phyloP scores from a whole-genome alignment of 2,888 invertebrate genomes.

The Leistus spinibarbis region DNA sequence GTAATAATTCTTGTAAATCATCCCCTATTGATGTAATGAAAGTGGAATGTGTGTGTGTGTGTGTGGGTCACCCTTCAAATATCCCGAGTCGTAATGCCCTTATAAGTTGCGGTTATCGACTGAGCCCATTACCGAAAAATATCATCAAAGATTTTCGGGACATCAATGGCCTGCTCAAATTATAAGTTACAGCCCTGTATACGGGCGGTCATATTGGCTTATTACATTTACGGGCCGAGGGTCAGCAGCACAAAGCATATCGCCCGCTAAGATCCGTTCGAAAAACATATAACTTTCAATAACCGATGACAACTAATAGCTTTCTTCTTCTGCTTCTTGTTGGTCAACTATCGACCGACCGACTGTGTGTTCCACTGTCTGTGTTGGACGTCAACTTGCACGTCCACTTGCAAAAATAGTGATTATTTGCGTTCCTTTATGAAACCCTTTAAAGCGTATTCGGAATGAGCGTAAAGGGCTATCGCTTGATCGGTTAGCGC shows the following conservation, averaged over 20 bases:
- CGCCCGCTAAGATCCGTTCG: conserved; percentile 25
- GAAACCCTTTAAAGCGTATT: too few species aligned
- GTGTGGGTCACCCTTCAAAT: background rate
- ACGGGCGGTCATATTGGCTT: conserved; percentile 48
- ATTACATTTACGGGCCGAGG: conserved; percentile 42
- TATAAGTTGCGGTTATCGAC: conserved; percentile 45
- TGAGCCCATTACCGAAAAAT: conserved; percentile 49
- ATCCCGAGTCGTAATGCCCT: conserved; percentile 21
- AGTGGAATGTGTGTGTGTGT: background rate
- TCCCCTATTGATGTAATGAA: background rate
- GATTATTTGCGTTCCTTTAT: too few species aligned
- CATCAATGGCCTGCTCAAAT: conserved; percentile 48
- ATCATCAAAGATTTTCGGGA: conserved; percentile 47
- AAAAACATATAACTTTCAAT: conserved; percentile 51
- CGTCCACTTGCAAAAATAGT: too few species aligned
- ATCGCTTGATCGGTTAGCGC: background rate
- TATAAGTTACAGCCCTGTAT: conserved; percentile 54
- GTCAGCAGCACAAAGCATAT: background rate
- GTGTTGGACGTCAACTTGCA: too few species aligned
- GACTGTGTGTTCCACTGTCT: too few species aligned
- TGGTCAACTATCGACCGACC: background rate
- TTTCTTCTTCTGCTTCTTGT: conserved; percentile 14
- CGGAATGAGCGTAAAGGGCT: too few species aligned
- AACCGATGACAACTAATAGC: conserved; percentile 52
- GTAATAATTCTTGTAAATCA: background rate